phyloP scores from a whole-genome alignment of 2,888 invertebrate species.

The Zygogramma bicolorata region DNA sequence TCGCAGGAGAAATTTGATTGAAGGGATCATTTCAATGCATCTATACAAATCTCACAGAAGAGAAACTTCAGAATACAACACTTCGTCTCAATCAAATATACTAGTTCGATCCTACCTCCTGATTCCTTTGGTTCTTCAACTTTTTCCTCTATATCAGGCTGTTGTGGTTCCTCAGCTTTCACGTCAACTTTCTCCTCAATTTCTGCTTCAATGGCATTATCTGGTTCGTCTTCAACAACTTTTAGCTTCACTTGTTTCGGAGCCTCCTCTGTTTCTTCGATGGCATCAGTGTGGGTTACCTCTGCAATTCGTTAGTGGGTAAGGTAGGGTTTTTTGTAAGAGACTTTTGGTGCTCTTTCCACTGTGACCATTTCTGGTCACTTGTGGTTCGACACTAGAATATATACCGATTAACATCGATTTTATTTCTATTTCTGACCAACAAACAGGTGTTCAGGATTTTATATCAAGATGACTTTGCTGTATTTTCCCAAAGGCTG shows the following conservation, averaged over 20 bases:
- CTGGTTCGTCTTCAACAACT: conserved; percentile 68
- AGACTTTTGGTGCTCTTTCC: too few relatives aligned
- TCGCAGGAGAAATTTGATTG: too few relatives aligned
- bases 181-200: conserved; percentile 53
- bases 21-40: too few relatives aligned
- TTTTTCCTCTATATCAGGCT: conserved; percentile 58
- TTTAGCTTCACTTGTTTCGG: conserved; percentile 67
- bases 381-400: too few relatives aligned
- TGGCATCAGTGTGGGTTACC: conserved; percentile 65
- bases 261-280: conserved; percentile 62
- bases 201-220: conserved; percentile 48
- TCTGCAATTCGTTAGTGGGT: conserved; percentile 60
- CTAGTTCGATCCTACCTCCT: conserved; percentile 46
- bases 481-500: too few relatives aligned
- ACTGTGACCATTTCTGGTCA: too few relatives aligned
- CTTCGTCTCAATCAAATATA: not conserved
- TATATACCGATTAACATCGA: too few relatives aligned
- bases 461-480: too few relatives aligned
- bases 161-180: conserved; percentile 59
- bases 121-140: conserved; percentile 49
- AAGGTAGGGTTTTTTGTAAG: too few relatives aligned
- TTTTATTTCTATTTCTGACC: too few relatives aligned
- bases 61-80: not conserved
- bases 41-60: too few relatives aligned
- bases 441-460: too few relatives aligned